Conservation (phyloP, 2,113 vertebrate species). For the Eclectus roratus region DNA sequence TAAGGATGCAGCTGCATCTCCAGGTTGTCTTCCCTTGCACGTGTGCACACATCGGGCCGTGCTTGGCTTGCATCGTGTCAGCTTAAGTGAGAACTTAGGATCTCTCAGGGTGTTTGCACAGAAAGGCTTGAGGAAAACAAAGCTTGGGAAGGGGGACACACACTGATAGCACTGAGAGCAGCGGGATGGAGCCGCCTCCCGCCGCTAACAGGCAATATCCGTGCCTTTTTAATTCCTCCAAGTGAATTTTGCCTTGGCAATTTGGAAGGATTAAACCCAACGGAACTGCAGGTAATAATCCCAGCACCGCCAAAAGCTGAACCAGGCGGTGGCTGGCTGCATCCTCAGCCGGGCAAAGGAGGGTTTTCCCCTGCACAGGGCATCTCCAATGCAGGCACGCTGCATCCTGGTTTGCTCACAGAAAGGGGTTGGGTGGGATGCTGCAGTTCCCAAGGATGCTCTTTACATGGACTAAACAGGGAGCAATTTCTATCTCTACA, state of each 20-base stretch:
- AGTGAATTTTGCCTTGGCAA: neutral
- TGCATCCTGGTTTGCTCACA: accelerated
- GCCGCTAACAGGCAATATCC: neutral
- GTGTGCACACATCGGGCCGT: neutral
- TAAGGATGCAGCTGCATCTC: neutral
- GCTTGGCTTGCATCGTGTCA: accelerated
- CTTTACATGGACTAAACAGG: accelerated
- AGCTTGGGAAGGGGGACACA: accelerated
- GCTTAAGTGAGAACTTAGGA: neutral
- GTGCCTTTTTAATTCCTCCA: neutral
- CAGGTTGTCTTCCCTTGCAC: neutral
- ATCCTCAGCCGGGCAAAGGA: accelerated
- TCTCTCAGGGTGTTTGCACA: neutral
- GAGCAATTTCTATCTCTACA: neutral
- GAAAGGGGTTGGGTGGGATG: neutral
- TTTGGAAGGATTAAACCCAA: neutral
- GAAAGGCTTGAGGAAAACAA: neutral
- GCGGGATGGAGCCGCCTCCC: accelerated
- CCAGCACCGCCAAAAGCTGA: neutral
- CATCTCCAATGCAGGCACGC: accelerated
- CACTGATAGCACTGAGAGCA: neutral
- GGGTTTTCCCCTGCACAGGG: neutral
- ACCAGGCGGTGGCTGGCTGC: neutral
- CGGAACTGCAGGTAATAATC: neutral
- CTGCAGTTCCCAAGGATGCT: neutral